Evolutionary conservation across 2,113 vertebrate genomes (phyloP).

Genomic region (Mus pahari): DNA sequence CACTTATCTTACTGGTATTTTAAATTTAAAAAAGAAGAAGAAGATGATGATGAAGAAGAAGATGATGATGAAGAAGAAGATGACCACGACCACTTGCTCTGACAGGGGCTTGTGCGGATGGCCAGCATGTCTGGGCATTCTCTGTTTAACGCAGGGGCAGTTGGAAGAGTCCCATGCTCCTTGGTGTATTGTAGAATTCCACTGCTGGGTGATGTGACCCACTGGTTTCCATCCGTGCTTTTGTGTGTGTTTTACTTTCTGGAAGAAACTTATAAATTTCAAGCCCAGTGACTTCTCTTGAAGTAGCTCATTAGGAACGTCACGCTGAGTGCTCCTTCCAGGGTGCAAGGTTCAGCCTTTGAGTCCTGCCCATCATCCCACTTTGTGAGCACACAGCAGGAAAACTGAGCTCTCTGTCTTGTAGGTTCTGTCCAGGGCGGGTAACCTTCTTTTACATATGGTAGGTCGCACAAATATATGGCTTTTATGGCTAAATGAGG

Average conservation of each 20-base stretch:
- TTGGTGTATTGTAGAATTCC: conserved; percentile 70
- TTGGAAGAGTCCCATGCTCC: conserved; percentile 65
- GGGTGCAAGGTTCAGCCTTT: not conserved
- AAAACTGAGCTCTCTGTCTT: conserved; percentile 29
- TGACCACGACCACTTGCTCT: not conserved
- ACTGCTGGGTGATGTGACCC: conserved; percentile 76
- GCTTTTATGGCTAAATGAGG: conserved; percentile 28
- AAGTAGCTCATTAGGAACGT: not conserved
- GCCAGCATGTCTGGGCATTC: conserved; percentile 71
- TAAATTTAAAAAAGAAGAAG: conserved; percentile 24
- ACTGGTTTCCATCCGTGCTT: conserved; percentile 67
- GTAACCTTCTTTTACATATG: conserved; percentile 31
- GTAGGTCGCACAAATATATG: not conserved
- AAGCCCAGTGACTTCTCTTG: conserved; percentile 16
- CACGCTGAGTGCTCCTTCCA: not conserved
- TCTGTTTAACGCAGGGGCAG: conserved; percentile 73
- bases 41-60: not conserved
- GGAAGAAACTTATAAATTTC: conserved; percentile 7
- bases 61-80: not conserved
- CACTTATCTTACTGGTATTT: conserved; percentile 61
- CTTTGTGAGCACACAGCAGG: not conserved
- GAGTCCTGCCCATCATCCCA: not conserved
- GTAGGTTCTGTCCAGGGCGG: conserved; percentile 41
- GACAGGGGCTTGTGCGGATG: conserved; percentile 69
- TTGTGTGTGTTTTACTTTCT: not conserved